Base-by-base conservation (phyloP, 2,113 vertebrate genomes). In the Onychorhynchus coronatus region DNA sequence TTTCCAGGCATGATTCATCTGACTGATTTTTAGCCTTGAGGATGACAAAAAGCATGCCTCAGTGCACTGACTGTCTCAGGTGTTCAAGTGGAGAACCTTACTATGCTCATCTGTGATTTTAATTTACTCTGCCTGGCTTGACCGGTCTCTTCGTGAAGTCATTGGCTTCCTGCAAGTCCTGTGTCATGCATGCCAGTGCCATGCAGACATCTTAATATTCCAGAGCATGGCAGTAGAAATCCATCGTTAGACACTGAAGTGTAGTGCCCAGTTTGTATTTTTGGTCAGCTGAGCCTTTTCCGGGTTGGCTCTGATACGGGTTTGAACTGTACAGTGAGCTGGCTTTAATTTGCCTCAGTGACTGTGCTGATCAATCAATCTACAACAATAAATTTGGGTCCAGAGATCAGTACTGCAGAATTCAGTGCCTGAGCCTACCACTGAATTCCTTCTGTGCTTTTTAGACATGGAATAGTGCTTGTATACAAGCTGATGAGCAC, bases 281-380 rank as follows among this genome's bases (percentile, higher is more conserved):
- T 85, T 93, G 59, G 16, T 61, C 46, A 44, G 25, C 28, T 53
- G 31, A 37, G 33, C 6, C 23, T 65, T 79, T 82, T 72, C 27
- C 11, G 13, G 7, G 8, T 67, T 59, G 22, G 28, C 14, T 72
- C 0, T 47, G 65, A 41, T 62, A 18, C 0, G 1, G 10, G 66
- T 11, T 56, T 65, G 37, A 93, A 31, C 30, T 4, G 5, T 61
- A 18, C 2, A 27, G 24, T 47, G 5, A 68, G 5, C 24, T 91
- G 27, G 28, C 18, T 81, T 84, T 68, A 82, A 44, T 46, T 44
- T 68, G 15, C 20, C 18, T 53, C 61, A 39, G 33, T 35, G 52
- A 42, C 52, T 93, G 21, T 63, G 21, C 39, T 44, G 58, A 44
- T 76, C 20, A 65, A 68, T 46, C 33, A 16, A 2, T 72, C 35